These are phyloP conservation scores for Drosophila trichaetosa DNA, from an alignment of 2,888 invertebrate genomes.

Conservation along the genomic window DNA sequence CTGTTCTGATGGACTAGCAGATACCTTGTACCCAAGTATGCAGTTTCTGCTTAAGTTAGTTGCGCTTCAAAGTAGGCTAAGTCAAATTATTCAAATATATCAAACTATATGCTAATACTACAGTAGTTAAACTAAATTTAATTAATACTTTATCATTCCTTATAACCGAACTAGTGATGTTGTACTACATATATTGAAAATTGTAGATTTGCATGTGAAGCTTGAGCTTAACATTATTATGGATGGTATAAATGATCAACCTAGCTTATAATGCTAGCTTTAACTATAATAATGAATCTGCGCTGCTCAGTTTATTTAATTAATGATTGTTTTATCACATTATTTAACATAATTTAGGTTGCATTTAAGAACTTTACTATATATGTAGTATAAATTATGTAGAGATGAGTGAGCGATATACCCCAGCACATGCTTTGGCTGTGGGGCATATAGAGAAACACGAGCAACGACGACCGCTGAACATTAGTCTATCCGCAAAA, in stretches of 20 bases:
- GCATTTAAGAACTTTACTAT: background rate
- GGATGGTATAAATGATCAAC: background rate
- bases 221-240: background rate
- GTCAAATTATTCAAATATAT: background rate
- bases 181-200: background rate
- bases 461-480: slow-evolving; percentile 19
- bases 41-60: background rate
- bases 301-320: background rate
- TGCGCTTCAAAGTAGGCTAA: slow-evolving; percentile 25
- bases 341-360: background rate
- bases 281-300: background rate
- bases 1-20: slow-evolving; percentile 7
- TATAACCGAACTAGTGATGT: background rate
- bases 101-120: background rate
- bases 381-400: background rate
- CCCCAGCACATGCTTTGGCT: background rate
- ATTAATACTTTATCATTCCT: background rate
- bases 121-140: too few species aligned
- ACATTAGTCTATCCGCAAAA: slow-evolving; percentile 29
- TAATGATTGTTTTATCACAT: background rate
- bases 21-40: slow-evolving; percentile 8
- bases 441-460: slow-evolving; percentile 19
- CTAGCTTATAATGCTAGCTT: background rate
- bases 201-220: slow-evolving; percentile 3
- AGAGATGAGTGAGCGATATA: background rate